Conservation (phyloP, 2,113 vertebrate genomes). For the Procavia capensis region DNA sequence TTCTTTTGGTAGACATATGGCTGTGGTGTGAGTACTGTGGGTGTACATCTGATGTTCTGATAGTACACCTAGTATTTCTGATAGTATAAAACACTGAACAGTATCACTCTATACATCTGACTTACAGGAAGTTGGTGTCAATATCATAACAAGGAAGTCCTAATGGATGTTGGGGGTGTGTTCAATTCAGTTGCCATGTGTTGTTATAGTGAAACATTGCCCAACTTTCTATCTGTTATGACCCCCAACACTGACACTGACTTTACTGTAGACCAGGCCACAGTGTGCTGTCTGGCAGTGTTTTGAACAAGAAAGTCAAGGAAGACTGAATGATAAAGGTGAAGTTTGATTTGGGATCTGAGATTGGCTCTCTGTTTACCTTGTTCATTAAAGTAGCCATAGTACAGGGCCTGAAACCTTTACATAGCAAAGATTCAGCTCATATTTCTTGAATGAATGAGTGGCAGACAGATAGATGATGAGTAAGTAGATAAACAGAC, state of each 20-base stretch:
- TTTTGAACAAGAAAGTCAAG: background rate
- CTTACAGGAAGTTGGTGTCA: background rate
- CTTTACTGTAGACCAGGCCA: background rate
- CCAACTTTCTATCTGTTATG: background rate
- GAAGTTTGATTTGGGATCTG: background rate
- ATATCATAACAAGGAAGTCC: background rate
- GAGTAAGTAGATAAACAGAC: background rate
- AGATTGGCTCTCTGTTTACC: background rate
- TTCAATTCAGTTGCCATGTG: background rate
- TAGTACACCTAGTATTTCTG: background rate
- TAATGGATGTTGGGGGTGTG: background rate
- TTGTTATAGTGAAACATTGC: background rate
- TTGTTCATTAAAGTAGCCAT: background rate
- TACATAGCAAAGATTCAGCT: background rate
- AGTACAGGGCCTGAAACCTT: background rate
- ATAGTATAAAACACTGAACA: background rate
- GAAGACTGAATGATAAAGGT: background rate
- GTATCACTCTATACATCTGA: background rate
- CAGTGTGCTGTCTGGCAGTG: background rate
- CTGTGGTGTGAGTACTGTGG: background rate
- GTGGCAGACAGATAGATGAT: background rate
- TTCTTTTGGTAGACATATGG: background rate
- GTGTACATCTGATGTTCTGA: background rate
- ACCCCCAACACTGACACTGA: background rate
- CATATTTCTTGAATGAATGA: background rate